Conservation (phyloP, 2,113 vertebrate genomes). For the Microcebus griseorufus region DNA sequence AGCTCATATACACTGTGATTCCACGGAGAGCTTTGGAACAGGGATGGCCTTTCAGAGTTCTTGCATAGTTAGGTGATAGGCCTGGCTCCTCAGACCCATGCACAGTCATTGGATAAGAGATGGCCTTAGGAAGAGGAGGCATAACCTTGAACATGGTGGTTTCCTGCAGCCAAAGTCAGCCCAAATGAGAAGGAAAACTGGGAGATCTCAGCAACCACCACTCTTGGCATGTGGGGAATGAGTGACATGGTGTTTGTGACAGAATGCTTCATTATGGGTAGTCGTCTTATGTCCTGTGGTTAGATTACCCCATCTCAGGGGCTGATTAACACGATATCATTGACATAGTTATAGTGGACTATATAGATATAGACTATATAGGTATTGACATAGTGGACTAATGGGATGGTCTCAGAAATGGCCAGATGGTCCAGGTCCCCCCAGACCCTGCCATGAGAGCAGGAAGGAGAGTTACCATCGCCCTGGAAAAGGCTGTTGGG, state of each 20-base stretch:
- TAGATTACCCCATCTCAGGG: not conserved
- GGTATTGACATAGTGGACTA: not conserved
- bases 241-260: not conserved
- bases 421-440: not conserved
- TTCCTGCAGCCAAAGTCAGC: not conserved
- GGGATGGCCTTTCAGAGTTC: not conserved
- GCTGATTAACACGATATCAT: not conserved
- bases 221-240: not conserved
- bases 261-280: not conserved
- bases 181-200: not conserved
- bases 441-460: not conserved
- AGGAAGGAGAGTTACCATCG: not conserved
- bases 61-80: not conserved
- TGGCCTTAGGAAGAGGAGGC: not conserved
- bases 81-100: not conserved
- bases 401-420: not conserved
- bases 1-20: not conserved
- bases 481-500: not conserved
- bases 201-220: not conserved
- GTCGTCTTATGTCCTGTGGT: not conserved
- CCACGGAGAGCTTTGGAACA: not conserved
- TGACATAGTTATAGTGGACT: not conserved
- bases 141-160: not conserved
- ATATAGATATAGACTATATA: too few relatives aligned
- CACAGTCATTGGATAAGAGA: not conserved